These are phyloP conservation scores for Peromyscus polionotus DNA, from an alignment of 2,113 vertebrate species.

Conservation along the genomic window DNA sequence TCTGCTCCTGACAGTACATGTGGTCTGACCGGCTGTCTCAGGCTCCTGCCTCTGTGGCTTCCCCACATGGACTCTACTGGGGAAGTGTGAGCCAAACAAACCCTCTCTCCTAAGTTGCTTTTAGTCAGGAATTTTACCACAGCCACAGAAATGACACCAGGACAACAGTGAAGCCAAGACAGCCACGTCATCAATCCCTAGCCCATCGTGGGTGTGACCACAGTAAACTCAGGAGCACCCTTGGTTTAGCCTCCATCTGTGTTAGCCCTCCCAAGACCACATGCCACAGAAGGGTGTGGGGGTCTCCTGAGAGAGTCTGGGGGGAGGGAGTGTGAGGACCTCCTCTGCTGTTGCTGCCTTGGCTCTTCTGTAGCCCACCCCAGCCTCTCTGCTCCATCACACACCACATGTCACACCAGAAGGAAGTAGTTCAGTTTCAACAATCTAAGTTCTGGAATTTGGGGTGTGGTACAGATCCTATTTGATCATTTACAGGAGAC, in stretches of 20 bases:
- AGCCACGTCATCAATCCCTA: background rate
- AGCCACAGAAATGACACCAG: background rate
- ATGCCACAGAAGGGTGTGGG: background rate
- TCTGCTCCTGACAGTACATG: too few relatives aligned
- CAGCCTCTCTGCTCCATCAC: background rate
- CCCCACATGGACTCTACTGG: too few relatives aligned
- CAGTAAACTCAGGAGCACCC: background rate
- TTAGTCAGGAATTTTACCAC: background rate
- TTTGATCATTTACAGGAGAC: background rate
- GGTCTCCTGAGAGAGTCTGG: background rate
- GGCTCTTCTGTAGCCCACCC: background rate
- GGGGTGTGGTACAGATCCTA: too few relatives aligned
- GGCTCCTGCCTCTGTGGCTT: too few relatives aligned
- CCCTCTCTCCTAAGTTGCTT: background rate
- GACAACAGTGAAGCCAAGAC: background rate
- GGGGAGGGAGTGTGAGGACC: background rate
- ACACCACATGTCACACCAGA: background rate
- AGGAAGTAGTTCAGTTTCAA: background rate
- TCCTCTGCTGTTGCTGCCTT: background rate
- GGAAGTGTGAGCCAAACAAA: background rate
- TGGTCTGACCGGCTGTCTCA: background rate
- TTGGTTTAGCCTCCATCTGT: too few relatives aligned
- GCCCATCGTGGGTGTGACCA: background rate
- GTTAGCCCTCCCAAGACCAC: background rate
- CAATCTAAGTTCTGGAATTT: background rate